Percentiles rank a stretch among this genome's conserved stretches.
These are phyloP conservation scores for Casuarius casuarius DNA, from an alignment of 2,113 vertebrate genomes.

Conservation along the genomic window DNA sequence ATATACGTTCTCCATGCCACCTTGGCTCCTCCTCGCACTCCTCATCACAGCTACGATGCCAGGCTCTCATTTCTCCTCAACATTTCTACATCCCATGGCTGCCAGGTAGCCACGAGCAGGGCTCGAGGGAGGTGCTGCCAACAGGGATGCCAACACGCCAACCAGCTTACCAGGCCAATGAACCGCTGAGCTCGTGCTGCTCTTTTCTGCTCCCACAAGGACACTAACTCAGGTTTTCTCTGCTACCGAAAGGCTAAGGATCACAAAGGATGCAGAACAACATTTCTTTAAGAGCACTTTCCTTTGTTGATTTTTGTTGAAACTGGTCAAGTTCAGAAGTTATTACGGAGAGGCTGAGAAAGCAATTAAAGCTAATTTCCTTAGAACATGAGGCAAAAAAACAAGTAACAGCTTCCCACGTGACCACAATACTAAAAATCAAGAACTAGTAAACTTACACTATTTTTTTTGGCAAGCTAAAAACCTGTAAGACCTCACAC, in stretches of 20 bases:
- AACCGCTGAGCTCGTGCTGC: not conserved
- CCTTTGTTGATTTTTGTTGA: not conserved
- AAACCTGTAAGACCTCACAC: not conserved
- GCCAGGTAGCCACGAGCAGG: not conserved
- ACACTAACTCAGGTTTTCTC: not conserved
- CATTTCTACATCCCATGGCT: not conserved
- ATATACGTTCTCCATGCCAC: not conserved
- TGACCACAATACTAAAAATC: not conserved
- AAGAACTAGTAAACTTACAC: not conserved
- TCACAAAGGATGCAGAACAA: not conserved
- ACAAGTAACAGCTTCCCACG: not conserved
- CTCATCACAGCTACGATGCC: not conserved
- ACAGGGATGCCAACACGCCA: fast-evolving
- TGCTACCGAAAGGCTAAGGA: not conserved
- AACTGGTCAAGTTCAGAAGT: not conserved
- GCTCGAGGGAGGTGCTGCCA: not conserved
- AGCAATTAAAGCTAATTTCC: not conserved
- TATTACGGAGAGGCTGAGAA: not conserved
- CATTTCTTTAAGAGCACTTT: not conserved
- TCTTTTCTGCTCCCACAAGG: not conserved
- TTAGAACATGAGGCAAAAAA: not conserved
- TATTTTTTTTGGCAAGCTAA: not conserved
- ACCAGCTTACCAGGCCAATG: not conserved
- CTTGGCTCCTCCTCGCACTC: not conserved
- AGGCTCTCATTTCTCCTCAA: not conserved